Percentiles rank a stretch among this genome's conserved stretches.
Conservation (phyloP, 2,797 vertebrate genomes). For the Aselliscus stoliczkanus region DNA sequence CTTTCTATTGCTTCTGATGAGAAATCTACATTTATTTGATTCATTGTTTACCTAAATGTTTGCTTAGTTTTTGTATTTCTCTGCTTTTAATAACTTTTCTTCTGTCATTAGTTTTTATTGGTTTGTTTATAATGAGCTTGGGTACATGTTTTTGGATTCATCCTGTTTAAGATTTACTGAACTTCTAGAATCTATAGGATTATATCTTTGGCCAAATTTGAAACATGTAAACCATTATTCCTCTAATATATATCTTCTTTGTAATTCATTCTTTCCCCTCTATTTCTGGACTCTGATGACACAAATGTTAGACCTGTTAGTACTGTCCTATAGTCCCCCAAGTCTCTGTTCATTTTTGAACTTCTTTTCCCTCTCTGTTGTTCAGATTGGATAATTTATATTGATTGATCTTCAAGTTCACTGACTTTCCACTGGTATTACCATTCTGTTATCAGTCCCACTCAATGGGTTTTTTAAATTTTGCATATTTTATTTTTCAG, state of each 20-base stretch:
- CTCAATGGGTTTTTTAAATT: neutral
- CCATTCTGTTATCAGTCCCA: neutral
- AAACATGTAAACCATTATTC: neutral
- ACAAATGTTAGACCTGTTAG: neutral
- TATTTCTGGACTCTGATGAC: neutral
- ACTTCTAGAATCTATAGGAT: neutral
- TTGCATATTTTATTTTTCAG: neutral
- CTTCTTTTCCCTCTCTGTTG: neutral
- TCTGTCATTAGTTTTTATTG: neutral
- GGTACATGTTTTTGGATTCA: neutral
- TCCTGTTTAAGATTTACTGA: neutral
- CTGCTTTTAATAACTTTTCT: neutral
- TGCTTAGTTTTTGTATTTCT: neutral
- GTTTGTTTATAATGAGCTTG: neutral
- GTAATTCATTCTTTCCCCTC: neutral
- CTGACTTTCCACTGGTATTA: neutral
- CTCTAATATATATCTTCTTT: neutral
- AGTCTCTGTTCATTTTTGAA: neutral
- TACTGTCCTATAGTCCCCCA: neutral
- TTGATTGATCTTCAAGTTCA: neutral
- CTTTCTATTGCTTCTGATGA: neutral
- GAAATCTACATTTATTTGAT: neutral
- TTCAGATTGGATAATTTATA: neutral
- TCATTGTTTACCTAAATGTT: neutral
- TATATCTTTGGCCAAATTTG: neutral